Conservation (phyloP, 2,797 vertebrate species). For the Sternarchorhynchus goeldii region DNA sequence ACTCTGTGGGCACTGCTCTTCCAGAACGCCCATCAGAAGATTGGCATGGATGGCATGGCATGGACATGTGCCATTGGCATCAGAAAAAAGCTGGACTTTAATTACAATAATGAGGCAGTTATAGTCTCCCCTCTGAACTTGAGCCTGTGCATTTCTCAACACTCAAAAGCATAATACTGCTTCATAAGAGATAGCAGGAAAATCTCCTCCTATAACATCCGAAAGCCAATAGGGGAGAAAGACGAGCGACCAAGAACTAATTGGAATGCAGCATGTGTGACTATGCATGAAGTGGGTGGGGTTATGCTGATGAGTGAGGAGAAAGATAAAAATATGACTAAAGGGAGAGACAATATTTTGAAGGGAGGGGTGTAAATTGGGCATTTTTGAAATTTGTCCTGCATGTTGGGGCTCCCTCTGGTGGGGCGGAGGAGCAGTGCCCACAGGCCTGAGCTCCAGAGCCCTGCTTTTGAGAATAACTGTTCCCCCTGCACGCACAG, state of each 20-base stretch:
- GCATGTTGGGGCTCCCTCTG: constrained; percentile 55
- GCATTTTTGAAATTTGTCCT: constrained; percentile 59
- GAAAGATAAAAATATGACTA: constrained; percentile 48
- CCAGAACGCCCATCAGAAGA: constrained; percentile 45
- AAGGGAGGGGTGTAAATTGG: constrained; percentile 1
- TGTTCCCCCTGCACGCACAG: constrained; percentile 85
- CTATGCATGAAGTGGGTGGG: constrained; percentile 48
- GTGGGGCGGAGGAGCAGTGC: constrained; percentile 67
- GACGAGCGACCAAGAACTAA: constrained; percentile 23
- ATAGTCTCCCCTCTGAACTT: neutral
- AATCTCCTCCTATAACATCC: neutral
- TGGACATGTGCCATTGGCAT: constrained; percentile 19
- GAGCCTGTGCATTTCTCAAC: constrained; percentile 33
- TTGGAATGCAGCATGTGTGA: constrained; percentile 47
- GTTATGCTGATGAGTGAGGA: constrained; percentile 57
- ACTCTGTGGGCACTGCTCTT: constrained; percentile 49
- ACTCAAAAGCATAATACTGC: constrained; percentile 45
- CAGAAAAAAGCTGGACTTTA: constrained; percentile 6
- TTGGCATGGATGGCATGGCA: constrained; percentile 33
- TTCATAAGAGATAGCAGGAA: constrained; percentile 6
- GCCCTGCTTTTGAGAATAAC: constrained; percentile 78
- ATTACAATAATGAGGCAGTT: neutral
- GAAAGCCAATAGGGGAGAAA: constrained; percentile 19
- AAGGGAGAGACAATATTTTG: constrained; percentile 46
- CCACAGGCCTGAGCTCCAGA: constrained; percentile 62